Evolutionary conservation across 2,888 invertebrate genomes (phyloP), one percentile per base, ranked within the genome.

Genomic region (Amphipoea oculea): DNA sequence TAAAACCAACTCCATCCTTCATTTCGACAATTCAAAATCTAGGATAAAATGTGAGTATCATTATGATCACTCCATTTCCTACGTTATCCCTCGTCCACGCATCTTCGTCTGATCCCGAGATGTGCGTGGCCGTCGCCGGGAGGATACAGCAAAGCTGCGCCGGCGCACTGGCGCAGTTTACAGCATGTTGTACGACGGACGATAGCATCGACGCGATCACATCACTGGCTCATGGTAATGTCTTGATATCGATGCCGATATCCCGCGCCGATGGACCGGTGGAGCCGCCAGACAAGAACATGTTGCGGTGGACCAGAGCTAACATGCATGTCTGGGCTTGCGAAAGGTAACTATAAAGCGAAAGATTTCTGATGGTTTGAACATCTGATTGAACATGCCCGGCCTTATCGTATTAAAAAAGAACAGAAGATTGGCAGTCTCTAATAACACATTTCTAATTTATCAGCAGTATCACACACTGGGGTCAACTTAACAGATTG

Each of bases 121-220:
- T 85, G 69, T 74, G 68, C 85, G 68, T 54, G 29, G 67, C 69
- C 23, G 36, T 76, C 74, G 62, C 65, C 42, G 51, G 36, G 54
- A 74, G 82, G 72, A 76, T 77, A 66, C 45, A 42, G 66, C 66
- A 57, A 69, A 67, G 79, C 68, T 81, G 81, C 83, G 81, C 86
- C 72, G 67, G 75, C 69, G 79, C 79, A 68, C 23, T n/a, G 2
- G 66, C 66, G 79, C 79, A 72, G 71, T 71, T 78, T 80, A 82
- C 89, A 81, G 71, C 89, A 77, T 89, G 90, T 89, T 81, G 86
- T 79, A 83, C 83, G 90, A 79, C 67, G 71, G 65, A 17, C 72
- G 90, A 88, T 88, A 86, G 20, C 70, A 80, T 86, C 83, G 82
- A 78, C 76, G 81, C 82, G 81, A 89, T 86, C 89, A 71, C 86